A percentile compares a stretch with the other conserved stretches of the same genome.
Evolutionary conservation across 2,113 vertebrate genomes (phyloP).

Genomic region (Rhynchopsitta pachyrhyncha): DNA sequence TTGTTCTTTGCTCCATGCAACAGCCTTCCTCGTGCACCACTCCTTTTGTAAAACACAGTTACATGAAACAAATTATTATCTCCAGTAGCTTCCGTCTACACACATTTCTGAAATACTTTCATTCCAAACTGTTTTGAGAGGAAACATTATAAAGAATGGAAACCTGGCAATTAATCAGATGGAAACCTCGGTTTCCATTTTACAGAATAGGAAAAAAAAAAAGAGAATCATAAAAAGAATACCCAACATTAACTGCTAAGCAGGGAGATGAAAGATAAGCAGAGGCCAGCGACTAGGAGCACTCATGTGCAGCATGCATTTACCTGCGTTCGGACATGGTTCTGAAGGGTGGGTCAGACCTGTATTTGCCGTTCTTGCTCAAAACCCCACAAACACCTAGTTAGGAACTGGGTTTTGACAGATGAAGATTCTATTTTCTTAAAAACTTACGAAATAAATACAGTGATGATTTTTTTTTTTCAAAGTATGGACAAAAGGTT

Average conservation of each 20-base stretch:
- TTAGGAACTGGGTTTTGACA: not conserved
- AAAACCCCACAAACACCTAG: not conserved
- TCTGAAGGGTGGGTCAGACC: not conserved
- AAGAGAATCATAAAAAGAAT: constrained; percentile 1
- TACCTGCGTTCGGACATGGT: not conserved
- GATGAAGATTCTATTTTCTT: not conserved
- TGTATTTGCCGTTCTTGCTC: not conserved
- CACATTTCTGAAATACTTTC: constrained; percentile 12
- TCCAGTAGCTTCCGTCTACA: constrained; percentile 32
- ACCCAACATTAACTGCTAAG: not conserved
- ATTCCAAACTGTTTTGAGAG: not conserved
- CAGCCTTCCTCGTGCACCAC: not conserved
- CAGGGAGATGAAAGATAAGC: constrained; percentile 12
- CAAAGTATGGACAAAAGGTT: not conserved
- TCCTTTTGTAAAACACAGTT: constrained; percentile 2
- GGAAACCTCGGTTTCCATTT: constrained; percentile 58
- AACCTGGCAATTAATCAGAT: constrained; percentile 37
- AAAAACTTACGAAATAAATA: not conserved
- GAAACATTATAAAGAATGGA: constrained; percentile 48
- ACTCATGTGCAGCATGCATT: not conserved
- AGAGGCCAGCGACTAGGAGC: not conserved
- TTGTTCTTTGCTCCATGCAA: not conserved
- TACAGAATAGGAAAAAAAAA: not conserved
- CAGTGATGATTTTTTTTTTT: not conserved
- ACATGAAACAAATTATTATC: constrained; percentile 12